Evolutionary conservation across 2,113 vertebrate genomes (phyloP).

Genomic region (Sorex fumeus): DNA sequence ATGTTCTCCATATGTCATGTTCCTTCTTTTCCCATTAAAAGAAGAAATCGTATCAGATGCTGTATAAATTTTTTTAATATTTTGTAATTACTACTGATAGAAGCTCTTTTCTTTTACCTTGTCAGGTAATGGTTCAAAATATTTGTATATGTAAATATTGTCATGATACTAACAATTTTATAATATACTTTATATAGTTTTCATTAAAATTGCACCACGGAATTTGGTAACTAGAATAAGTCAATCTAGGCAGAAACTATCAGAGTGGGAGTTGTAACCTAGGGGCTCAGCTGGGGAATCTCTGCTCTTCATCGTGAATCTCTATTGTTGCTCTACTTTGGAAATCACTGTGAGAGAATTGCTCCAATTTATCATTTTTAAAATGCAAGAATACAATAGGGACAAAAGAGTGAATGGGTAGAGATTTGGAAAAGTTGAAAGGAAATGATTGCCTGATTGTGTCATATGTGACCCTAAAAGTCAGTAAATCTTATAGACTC

Average conservation of each 20-base stretch:
- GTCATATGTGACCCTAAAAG: too few relatives aligned
- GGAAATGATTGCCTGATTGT: too few relatives aligned
- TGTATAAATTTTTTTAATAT: not conserved
- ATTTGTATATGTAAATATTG: not conserved
- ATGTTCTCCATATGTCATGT: not conserved
- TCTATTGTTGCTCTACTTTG: too few relatives aligned
- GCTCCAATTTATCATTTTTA: too few relatives aligned
- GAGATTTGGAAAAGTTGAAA: too few relatives aligned
- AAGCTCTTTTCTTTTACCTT: not conserved
- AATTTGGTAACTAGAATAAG: not conserved
- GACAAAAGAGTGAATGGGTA: too few relatives aligned
- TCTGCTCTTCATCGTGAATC: too few relatives aligned
- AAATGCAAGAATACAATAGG: too few relatives aligned
- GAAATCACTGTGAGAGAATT: too few relatives aligned
- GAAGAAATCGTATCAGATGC: not conserved
- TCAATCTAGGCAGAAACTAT: not conserved
- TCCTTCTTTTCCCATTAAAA: not conserved
- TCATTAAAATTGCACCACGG: not conserved
- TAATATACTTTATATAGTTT: not conserved
- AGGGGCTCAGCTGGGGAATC: too few relatives aligned
- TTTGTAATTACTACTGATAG: not conserved
- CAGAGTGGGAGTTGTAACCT: not conserved
- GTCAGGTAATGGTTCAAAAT: not conserved
- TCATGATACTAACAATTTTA: not conserved
- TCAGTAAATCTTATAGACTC: too few relatives aligned